Evolutionary conservation across 1,140 invertebrate genomes (phyloP).

Genomic region (Drosophila littoralis): DNA sequence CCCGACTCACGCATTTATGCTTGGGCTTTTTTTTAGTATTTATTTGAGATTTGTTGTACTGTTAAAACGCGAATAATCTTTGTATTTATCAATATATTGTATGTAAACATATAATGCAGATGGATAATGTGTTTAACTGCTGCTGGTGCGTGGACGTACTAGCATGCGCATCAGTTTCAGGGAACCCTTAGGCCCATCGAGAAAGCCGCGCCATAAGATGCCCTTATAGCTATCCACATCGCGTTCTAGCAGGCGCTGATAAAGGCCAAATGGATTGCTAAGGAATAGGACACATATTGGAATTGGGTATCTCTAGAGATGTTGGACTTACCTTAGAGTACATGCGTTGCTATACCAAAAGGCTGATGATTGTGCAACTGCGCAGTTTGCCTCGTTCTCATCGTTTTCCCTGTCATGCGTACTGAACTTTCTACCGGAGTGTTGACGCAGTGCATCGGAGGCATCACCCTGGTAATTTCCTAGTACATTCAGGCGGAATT

Average conservation of each 20-base stretch:
- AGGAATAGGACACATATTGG: not conserved
- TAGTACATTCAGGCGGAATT: constrained; percentile 62
- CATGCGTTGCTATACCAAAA: constrained; percentile 68
- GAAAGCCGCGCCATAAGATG: constrained; percentile 65
- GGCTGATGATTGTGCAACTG: constrained; percentile 53
- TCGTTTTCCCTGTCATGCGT: constrained; percentile 62
- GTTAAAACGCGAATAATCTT: not conserved
- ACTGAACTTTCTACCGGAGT: constrained; percentile 67
- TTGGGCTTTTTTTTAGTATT: not conserved
- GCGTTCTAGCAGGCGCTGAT: constrained; percentile 55
- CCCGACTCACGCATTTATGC: too few species aligned
- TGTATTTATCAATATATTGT: constrained; percentile 22
- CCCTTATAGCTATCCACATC: constrained; percentile 62
- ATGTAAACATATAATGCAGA: constrained; percentile 1
- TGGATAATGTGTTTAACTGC: not conserved
- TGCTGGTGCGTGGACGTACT: constrained; percentile 49
- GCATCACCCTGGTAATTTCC: constrained; percentile 63
- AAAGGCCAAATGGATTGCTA: constrained; percentile 69
- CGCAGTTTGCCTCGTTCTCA: constrained; percentile 63
- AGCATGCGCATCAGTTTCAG: constrained; percentile 59
- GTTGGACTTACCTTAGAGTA: constrained; percentile 48
- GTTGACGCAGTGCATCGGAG: constrained; percentile 59
- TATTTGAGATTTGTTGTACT: constrained; percentile 1
- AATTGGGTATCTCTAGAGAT: not conserved
- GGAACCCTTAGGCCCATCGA: constrained; percentile 68